Evolutionary conservation across 2,113 vertebrate genomes (phyloP), one percentile per base, ranked within the genome.

Genomic region (Mastomys natalensis): DNA sequence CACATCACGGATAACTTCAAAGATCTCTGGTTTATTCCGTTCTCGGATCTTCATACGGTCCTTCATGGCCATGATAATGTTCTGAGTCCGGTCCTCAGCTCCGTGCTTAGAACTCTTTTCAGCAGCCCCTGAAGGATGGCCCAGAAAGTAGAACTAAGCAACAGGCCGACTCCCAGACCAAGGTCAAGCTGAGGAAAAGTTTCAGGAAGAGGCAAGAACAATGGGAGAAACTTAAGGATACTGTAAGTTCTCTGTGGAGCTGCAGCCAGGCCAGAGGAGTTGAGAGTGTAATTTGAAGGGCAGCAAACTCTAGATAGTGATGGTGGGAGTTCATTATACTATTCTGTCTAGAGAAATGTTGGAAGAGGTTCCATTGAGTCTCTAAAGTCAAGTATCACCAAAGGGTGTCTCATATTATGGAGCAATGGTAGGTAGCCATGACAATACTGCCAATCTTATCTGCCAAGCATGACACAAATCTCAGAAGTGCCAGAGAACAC

Each of bases 21-120:
- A 99, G 93, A 99, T 99, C 98, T 99, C 99, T 0, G 99, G 99
- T 62, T 99, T 99, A 98, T 99, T 99, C 91, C 99, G 98, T 95
- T 99, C 99, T 37, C 99, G 98, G 96, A 99, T 99, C 97, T 99
- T 99, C 99, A 99, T 99, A 84, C 99, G 99, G 98, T 99, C 99
- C 97, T 99, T 99, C 99, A 99, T 99, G 89, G 99, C 99, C 99
- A 99, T 99, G 97, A 99, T 99, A 95, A 99, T 99, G 97, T 99
- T 99, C 97, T 99, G 99, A 1, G 99, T 99, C 40, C 99, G 98
- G 95, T 99, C 99, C 97, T 99, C 99, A 0, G 99, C 99, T 91
- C 99, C 99, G 76, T 99, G 99, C 96, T 99, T 99, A 0, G 98
- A 99, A 97, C 99, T 99, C 98, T 99, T 99, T 98, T 99, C 99